Base-by-base conservation (phyloP, 2,797 vertebrate genomes). In the Thunnus albacares region DNA sequence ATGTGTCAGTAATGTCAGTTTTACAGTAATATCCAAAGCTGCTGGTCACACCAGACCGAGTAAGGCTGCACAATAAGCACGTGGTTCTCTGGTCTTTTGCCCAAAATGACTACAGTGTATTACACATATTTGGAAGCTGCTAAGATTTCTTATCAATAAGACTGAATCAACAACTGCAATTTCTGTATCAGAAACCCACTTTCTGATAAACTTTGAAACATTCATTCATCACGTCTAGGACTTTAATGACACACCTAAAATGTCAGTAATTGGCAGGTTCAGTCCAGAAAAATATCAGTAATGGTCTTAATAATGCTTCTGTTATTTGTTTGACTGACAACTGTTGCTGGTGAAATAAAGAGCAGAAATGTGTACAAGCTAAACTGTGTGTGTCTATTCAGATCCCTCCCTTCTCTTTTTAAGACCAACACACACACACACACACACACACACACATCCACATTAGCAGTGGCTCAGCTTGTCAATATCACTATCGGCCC, bases 401-500 rank as follows among this genome's bases (percentile, higher is more conserved):
- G 28, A 53, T 22, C 35, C 30, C 24, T 55, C 58, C 22, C 20
- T 45, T 12, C 58, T 22, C 20, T 47, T 6, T 3, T 63, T 24
- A 57, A 15, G 24, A 35, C 49, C 47, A 33, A 24, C 35, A 24
- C 68, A 51, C 51, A 49, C 58, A 24, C 43, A 41, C 66, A 57
- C 47, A 24, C 35, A 24, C 68, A 51, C 51, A 49, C 57, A 24
- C 41, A 30, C 59, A 64, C 62, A 63, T 1, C 6, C 28, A 66
- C 28, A 72, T 0, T 10, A 49, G 30, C 43, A 66, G 72, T 28
- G 65, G 33, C 47, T 73, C 26, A 45, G 52, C 41, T 76, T 74
- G 81, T 82, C 85, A 66, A 73, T 87, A 86, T 82, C 69, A 24
- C 62, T 70, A 66, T 67, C 26, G 15, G 55, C 63, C 86, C 75